A percentile compares a stretch with the other conserved stretches of the same genome.
Conservation (phyloP, 2,113 vertebrate genomes). For the Herpetotheres cachinnans region DNA sequence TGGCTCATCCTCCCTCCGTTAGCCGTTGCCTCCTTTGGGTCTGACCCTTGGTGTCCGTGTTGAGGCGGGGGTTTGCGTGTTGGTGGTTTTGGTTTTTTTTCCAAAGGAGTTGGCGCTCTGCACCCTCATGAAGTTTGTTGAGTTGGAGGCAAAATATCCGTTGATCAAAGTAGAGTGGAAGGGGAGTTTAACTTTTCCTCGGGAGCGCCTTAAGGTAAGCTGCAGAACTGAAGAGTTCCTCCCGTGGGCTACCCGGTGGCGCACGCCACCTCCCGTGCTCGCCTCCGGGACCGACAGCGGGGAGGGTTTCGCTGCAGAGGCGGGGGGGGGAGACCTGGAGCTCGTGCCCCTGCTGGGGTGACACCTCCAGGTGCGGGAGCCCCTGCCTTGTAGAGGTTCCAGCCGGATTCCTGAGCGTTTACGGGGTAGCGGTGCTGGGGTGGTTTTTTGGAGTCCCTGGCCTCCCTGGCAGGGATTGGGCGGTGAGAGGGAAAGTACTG, state of each 20-base stretch:
- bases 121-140: constrained; percentile 88
- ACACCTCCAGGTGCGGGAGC: neutral
- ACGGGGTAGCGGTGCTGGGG: neutral
- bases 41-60: neutral
- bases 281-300: neutral
- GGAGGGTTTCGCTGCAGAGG: neutral
- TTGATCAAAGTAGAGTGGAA: constrained; percentile 84
- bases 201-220: constrained; percentile 80
- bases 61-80: accelerated
- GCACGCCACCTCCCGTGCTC: accelerated
- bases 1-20: accelerated
- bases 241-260: accelerated
- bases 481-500: neutral
- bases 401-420: neutral
- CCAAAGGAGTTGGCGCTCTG: constrained; percentile 81
- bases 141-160: constrained; percentile 79
- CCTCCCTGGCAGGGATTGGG: neutral
- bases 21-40: neutral
- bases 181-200: constrained; percentile 83
- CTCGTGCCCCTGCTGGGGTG: neutral
- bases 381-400: neutral
- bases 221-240: neutral
- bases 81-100: neutral
- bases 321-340: too few relatives aligned
- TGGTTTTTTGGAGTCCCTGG: neutral